Conservation (phyloP, 2,797 vertebrate genomes). For the Pantherophis vulpinus region DNA sequence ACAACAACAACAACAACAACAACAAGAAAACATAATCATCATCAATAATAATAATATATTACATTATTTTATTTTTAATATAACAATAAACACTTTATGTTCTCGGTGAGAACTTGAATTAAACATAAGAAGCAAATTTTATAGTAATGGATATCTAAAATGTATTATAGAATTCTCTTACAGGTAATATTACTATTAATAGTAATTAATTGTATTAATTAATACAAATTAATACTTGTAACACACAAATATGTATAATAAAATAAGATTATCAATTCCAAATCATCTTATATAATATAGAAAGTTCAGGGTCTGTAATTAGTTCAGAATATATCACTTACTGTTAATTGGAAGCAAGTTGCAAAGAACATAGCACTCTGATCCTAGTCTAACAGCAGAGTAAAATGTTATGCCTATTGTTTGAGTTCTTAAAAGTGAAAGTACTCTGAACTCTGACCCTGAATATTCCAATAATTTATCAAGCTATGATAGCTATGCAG, state of each 20-base stretch:
- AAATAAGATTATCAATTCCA: neutral
- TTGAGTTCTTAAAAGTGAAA: neutral
- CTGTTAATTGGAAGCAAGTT: neutral
- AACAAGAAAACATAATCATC: too few relatives aligned
- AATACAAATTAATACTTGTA: neutral
- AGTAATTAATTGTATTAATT: neutral
- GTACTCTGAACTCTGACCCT: neutral
- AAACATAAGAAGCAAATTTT: neutral
- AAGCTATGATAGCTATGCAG: neutral
- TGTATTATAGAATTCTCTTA: neutral
- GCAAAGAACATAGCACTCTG: neutral
- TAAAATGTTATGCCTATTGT: neutral
- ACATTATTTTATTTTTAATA: too few relatives aligned
- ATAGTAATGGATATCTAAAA: neutral
- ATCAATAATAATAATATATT: neutral
- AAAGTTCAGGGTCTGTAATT: neutral
- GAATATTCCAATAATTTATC: neutral
- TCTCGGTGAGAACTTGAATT: neutral
- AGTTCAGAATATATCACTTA: neutral
- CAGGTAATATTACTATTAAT: neutral
- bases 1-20: too few relatives aligned
- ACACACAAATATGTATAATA: neutral
- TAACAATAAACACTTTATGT: neutral
- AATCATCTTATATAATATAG: neutral
- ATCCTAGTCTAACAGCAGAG: neutral